Evolutionary conservation across 2,888 invertebrate genomes (phyloP), one percentile per base, ranked within the genome.

Genomic region (Drosophila testacea): DNA sequence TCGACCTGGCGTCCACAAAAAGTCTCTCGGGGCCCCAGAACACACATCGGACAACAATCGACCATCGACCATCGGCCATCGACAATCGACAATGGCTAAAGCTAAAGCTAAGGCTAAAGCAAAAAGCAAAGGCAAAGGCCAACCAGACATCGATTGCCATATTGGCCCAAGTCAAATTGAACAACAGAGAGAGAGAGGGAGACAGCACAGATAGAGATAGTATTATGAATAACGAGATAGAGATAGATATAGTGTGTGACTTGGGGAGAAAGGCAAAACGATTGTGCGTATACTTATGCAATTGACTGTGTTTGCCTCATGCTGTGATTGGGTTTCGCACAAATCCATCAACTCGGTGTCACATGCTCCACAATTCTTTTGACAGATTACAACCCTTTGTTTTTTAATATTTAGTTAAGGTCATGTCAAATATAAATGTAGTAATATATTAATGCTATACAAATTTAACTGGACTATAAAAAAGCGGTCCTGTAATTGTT

Each of bases 131-230:
- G 50, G 63, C 63, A 73, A 73, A 73, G 74, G 75, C 74, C 69
- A 74, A 64, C 36, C 63, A 60, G 71, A 32, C 66, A 70, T 66
- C 78, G 81, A 76, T 77, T 75, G 81, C 81, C 81, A 81, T 76
- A 73, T 82, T 79, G 80, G 66, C 70, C 66, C 41, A 79, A 77
- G 73, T 73, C 79, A 72, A 81, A 81, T 81, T 81, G 81, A 79
- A 65, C 78, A 67, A 64, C 66, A 48, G 55, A 22, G 50, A 11
- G 16, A 51, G 28, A 52, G 30, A 32, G 46, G 32, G n/a, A 44
- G 60, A n/a, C 11, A 22, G 10, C 22, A 27, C 11, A 46, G 46
- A 36, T 6, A 16, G 46, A 7, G 10, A 57, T 46, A 13, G 22
- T 13, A 36, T 28, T 27, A 48, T 48, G 16, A 16, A 32, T 42